Evolutionary conservation across 1,140 invertebrate species (phyloP).

Genomic region (Ceratina japonica): DNA sequence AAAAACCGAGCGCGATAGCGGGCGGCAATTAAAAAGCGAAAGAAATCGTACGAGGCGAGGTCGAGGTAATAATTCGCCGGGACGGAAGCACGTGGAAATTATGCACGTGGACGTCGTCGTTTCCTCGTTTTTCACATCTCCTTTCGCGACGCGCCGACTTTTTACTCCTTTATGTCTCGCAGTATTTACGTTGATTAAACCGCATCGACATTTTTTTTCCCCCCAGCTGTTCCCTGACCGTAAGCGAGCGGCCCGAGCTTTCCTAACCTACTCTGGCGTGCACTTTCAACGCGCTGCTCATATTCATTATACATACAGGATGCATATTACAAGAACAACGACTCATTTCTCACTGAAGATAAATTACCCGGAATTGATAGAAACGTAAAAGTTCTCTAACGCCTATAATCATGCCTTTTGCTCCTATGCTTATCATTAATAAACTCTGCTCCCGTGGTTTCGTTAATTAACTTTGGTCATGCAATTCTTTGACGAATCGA

Average conservation of each 20-base stretch:
- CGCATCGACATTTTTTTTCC: slow-evolving; percentile 21
- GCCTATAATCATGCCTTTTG: too few relatives aligned
- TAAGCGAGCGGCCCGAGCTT: background rate
- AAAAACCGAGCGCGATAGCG: background rate
- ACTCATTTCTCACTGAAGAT: too few relatives aligned
- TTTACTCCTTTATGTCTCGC: background rate
- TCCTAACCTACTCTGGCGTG: too few relatives aligned
- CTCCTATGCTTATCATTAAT: too few relatives aligned
- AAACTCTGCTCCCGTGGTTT: too few relatives aligned
- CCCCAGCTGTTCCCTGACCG: background rate
- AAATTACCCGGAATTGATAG: too few relatives aligned
- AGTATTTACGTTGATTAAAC: slow-evolving; percentile 13
- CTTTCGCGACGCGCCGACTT: background rate
- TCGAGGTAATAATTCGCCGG: slow-evolving; percentile 20
- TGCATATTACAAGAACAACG: too few relatives aligned
- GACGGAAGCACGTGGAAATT: slow-evolving; percentile 34
- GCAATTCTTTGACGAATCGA: too few relatives aligned
- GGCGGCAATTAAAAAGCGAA: slow-evolving; percentile 38
- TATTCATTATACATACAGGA: too few relatives aligned
- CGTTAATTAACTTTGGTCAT: too few relatives aligned
- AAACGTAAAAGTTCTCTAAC: too few relatives aligned
- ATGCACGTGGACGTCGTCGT: background rate
- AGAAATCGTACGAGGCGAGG: background rate
- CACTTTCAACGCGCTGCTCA: too few relatives aligned
- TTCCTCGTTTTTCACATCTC: slow-evolving; percentile 36